Evolutionary conservation across 2,888 invertebrate species (phyloP).

Genomic region (Anthrax anthrax): DNA sequence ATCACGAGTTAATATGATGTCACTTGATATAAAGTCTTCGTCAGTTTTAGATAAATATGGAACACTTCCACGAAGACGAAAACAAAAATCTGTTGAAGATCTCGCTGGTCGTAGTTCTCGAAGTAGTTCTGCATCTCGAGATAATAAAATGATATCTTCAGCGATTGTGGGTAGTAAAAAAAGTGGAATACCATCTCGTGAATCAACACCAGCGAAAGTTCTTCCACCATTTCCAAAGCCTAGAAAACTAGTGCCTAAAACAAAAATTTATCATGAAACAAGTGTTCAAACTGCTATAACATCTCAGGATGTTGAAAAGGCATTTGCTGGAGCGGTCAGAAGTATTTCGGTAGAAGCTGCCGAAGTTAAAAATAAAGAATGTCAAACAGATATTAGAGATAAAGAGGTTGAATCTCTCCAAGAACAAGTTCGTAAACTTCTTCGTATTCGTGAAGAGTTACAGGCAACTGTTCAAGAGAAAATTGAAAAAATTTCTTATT

Average conservation of each 20-base stretch:
- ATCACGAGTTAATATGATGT: slow-evolving; percentile 21
- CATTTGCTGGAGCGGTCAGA: slow-evolving; percentile 45
- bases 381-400: slow-evolving; percentile 51
- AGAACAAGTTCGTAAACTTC: slow-evolving; percentile 41
- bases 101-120: slow-evolving; percentile 34
- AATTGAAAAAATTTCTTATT: slow-evolving; percentile 36
- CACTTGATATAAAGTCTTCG: slow-evolving; percentile 31
- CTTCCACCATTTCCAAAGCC: slow-evolving; percentile 37
- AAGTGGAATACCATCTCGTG: slow-evolving; percentile 18
- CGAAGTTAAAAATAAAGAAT: slow-evolving; percentile 41
- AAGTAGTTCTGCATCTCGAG: slow-evolving; percentile 37
- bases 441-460: slow-evolving; percentile 47
- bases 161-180: slow-evolving; percentile 23
- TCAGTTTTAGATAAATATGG: slow-evolving; percentile 56
- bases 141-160: slow-evolving; percentile 34
- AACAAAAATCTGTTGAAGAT: slow-evolving; percentile 48
- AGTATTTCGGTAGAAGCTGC: slow-evolving; percentile 26
- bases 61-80: slow-evolving; percentile 59
- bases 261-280: slow-evolving; percentile 68
- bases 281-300: slow-evolving; percentile 63
- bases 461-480: slow-evolving; percentile 36
- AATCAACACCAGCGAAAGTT: slow-evolving; percentile 27
- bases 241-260: slow-evolving; percentile 36
- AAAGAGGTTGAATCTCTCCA: slow-evolving; percentile 47
- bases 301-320: slow-evolving; percentile 55